These are phyloP conservation scores for Acleris sparsana DNA, from an alignment of 2,888 invertebrate genomes.

Conservation along the genomic window DNA sequence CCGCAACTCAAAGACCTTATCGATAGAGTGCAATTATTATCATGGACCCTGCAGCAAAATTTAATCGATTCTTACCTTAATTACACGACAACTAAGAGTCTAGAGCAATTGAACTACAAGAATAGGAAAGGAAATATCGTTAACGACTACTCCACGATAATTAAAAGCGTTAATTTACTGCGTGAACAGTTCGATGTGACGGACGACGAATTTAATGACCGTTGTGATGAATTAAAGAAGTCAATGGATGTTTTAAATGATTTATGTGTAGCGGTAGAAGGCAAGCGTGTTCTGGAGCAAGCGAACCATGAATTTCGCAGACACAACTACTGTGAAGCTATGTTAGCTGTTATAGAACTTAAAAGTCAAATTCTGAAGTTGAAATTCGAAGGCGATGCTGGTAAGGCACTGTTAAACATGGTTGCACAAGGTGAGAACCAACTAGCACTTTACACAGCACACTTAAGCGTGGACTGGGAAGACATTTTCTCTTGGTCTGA, in stretches of 20 bases:
- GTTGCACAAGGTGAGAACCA: constrained; percentile 69
- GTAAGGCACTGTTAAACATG: constrained; percentile 59
- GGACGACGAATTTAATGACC: constrained; percentile 61
- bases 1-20: constrained; percentile 62
- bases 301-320: constrained; percentile 70
- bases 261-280: constrained; percentile 61
- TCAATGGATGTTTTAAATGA: constrained; percentile 55
- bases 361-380: constrained; percentile 54
- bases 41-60: constrained; percentile 72
- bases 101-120: constrained; percentile 71
- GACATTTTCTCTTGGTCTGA: constrained; percentile 74
- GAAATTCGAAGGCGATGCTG: constrained; percentile 63
- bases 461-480: constrained; percentile 75
- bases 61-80: constrained; percentile 67
- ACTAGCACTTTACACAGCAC: constrained; percentile 66
- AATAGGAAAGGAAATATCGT: constrained; percentile 65
- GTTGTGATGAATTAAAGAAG: constrained; percentile 55
- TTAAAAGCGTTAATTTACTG: constrained; percentile 51
- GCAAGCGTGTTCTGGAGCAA: constrained; percentile 60
- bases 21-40: constrained; percentile 68
- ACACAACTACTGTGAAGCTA: constrained; percentile 66
- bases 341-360: constrained; percentile 58
- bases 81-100: constrained; percentile 67
- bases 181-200: constrained; percentile 50
- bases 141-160: constrained; percentile 53